phyloP scores from a whole-genome alignment of 37 sponge, comb jelly and placozoan genomes.

The Cladorhizidae sp. region DNA sequence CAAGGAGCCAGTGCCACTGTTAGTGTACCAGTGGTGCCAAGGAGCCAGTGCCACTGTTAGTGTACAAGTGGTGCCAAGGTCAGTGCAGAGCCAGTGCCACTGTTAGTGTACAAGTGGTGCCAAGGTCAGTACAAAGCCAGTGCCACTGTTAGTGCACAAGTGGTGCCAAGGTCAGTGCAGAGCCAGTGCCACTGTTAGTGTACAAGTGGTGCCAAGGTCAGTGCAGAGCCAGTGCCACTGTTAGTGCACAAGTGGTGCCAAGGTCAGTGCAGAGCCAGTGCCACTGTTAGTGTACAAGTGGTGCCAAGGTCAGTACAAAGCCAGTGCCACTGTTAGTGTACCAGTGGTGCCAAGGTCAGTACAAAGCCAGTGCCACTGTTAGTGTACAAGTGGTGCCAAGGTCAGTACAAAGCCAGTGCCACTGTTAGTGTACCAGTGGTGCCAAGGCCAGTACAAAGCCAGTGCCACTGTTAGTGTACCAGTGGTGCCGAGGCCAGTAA shows the following conservation, averaged over 20 bases:
- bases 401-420: too few species aligned
- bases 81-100: slow-evolving; percentile 28
- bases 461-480: too few species aligned
- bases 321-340: too few species aligned
- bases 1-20: slow-evolving; percentile 90
- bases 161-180: slow-evolving; percentile 95
- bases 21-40: slow-evolving; percentile 98
- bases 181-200: slow-evolving; percentile 95
- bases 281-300: neutral
- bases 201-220: slow-evolving; percentile 99
- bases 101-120: slow-evolving; percentile 92
- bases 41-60: slow-evolving; percentile 95
- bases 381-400: too few species aligned
- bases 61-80: slow-evolving; percentile 99
- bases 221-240: too few species aligned
- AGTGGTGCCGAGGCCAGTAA: too few species aligned
- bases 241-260: too few species aligned
- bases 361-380: neutral
- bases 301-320: too few species aligned
- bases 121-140: slow-evolving; percentile 94
- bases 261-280: neutral
- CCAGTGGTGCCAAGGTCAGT: too few species aligned
- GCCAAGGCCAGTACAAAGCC: too few species aligned
- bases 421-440: too few species aligned
- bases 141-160: too few species aligned